Evolutionary conservation across 2,888 invertebrate genomes (phyloP), one percentile per base, ranked within the genome.

Genomic region (Torymus tubicola): DNA sequence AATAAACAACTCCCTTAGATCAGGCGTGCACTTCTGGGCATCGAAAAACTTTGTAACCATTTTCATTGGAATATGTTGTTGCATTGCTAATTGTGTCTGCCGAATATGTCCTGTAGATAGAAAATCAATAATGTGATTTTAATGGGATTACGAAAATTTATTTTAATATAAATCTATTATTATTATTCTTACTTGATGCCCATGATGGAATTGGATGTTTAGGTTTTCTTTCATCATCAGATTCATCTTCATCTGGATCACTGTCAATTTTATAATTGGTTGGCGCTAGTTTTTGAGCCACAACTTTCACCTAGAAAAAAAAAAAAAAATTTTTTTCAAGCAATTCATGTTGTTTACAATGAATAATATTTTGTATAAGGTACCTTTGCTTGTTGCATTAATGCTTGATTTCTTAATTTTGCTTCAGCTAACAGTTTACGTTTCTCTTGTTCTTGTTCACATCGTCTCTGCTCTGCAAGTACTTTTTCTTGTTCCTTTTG

Each of bases 1-100:
- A 55, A 94, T 93, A 92, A 96, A 96, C 68, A 96, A 93, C 82
- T 93, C 93, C 77, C 92, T 91, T 81, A 96, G 91, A 92, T 96
- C 94, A 0, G 94, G 94, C 2, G 93, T 93, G 88, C 89, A 90
- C 73, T 86, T 88, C 61, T 83, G 86, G 0, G 87, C 84, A 69
- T 88, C 88, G 91, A 95, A 96, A 88, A 95, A 92, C 50, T 91
- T 91, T 87, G 94, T 93, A 61, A 94, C 91, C 80, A 92, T 89
- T 31, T 86, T 84, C 0, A 90, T 84, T 0, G 90, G 86, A 18
- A 93, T 85, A 68, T 88, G 88, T 18, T 91, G 87, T 85, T 94
- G 94, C 68, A 91, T 85, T 0, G 83, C 81, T 61, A 94, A 92
- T 65, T 90, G 91, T 0, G 84, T 82, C 67, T 89, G 91, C 3